Base-by-base conservation (phyloP, 2,888 invertebrate genomes). In the Prostheceraeus crozeri region DNA sequence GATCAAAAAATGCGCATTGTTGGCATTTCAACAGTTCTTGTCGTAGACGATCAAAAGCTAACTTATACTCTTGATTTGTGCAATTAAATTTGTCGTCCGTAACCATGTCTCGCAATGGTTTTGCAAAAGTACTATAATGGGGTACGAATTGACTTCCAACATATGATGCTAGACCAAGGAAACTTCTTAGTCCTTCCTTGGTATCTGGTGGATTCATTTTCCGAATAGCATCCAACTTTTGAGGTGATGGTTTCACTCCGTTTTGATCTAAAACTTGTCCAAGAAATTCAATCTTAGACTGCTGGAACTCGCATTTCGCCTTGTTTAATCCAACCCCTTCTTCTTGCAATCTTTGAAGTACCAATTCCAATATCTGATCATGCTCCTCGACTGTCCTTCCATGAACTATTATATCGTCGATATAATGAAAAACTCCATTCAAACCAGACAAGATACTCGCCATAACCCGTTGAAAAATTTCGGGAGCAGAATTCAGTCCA, bases 291-390 rank as follows among this genome's bases (percentile, higher is more conserved):
- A 40, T 40, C 19, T 40, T 21, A 40, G 40, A 8, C 19, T 40
- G 14, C 6, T 14, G 28, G 45, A 14, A 54, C 27, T 33, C 21
- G 33, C 35, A 54, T 54, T 54, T 54, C 3, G 27, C 54, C 33
- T 54, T 54, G 28, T 54, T 54, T 21, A 54, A 33, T 19, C 31
- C 19, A 30, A 48, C 28, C 19, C 54, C 54, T 14, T 28, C 54
- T 54, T 54, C 35, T 33, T 54, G 54, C 35, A 54, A 33, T 14
- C 19, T 30, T 28, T 30, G 31, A 4, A 51, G 54, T 4, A 51
- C 48, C n/a, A n/a, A n/a, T n/a, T n/a, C n/a, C n/a, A n/a, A n/a
- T n/a, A n/a, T n/a, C n/a, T n/a, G n/a, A 28, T 48, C 48, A 48
- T 48, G 48, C 27, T 6, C 48, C 23, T 25, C 27, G 25, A 25